Percentiles rank a stretch among this genome's conserved stretches.
Conservation (phyloP, 2,888 invertebrate genomes). For the Protonemura montana region DNA sequence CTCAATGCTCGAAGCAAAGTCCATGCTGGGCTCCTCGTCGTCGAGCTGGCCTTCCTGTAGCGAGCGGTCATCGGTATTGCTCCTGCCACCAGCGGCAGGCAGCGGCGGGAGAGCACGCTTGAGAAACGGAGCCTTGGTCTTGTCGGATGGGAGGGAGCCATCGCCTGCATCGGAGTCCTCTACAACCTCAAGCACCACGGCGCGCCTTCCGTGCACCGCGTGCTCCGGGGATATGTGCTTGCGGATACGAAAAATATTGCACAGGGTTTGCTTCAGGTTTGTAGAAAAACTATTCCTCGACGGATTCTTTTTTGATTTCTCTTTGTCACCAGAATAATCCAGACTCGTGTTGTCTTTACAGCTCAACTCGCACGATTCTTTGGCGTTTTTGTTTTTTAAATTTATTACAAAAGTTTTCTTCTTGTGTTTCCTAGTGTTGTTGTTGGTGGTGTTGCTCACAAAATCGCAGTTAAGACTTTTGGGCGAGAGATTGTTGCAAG, state of each 20-base stretch:
- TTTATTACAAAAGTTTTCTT: slow-evolving; percentile 68
- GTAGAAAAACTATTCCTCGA: slow-evolving; percentile 70
- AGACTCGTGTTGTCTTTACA: slow-evolving; percentile 34
- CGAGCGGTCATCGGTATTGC: slow-evolving; percentile 18
- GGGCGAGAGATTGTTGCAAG: slow-evolving; percentile 59
- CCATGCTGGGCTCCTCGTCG: slow-evolving; percentile 69
- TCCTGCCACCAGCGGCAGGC: slow-evolving; percentile 58
- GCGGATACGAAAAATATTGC: slow-evolving; percentile 81
- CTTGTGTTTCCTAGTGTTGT: slow-evolving; percentile 61
- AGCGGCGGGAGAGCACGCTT: slow-evolving; percentile 74
- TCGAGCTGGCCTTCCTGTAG: slow-evolving; percentile 57
- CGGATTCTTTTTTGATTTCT: slow-evolving; percentile 70
- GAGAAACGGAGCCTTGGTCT: slow-evolving; percentile 65
- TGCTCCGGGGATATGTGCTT: slow-evolving; percentile 64
- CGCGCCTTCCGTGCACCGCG: slow-evolving; percentile 57
- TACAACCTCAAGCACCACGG: slow-evolving; percentile 57
- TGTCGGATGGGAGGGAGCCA: slow-evolving; percentile 46
- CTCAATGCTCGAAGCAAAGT: slow-evolving; percentile 90
- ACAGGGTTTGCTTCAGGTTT: slow-evolving; percentile 83
- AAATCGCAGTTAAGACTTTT: slow-evolving; percentile 61
- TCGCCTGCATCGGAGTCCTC: slow-evolving; percentile 54
- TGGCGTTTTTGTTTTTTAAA: slow-evolving; percentile 68
- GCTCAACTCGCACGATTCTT: slow-evolving; percentile 55
- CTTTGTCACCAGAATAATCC: slow-evolving; percentile 53
- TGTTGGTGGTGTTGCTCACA: slow-evolving; percentile 61